Base-by-base conservation (phyloP, 2,888 invertebrate genomes). In the Acronicta aceris region DNA sequence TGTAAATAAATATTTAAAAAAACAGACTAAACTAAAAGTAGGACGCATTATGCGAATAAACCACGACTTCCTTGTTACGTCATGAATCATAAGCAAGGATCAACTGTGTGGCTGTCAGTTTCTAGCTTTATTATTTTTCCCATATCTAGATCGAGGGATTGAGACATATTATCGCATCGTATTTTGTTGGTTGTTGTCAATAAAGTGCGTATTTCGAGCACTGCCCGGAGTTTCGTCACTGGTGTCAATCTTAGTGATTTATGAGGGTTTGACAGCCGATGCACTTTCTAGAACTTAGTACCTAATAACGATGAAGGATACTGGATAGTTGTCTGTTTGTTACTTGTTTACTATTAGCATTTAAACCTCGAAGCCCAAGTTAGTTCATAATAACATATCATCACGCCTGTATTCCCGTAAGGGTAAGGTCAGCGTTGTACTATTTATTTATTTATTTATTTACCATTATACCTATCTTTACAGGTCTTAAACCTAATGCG, bases 241-340 rank as follows among this genome's bases (percentile, higher is more conserved):
- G 77, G 61, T 82, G 89, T 89, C 92, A 87, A 78, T 88, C 89
- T 84, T 53, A 51, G 82, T 90, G 92, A 92, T 92, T 89, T 87
- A 92, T 87, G 59, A 56, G 55, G 27, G 61, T 71, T 61, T 87
- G 84, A 64, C 79, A 79, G 75, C 75, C 74, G 78, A 74, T 81
- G 82, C 81, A 86, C 90, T 91, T 89, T 89, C 89, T 88, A 87
- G 73, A 52, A 30, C 27, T 53, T 25, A 38, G 30, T 43, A 46
- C 55, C n/a, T n/a, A n/a, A n/a, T 68, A 52, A 43, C 43, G 42
- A 12, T 40, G 30, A 21, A 51, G 13, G 40, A 53, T 42, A 7
- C 27, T 33, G 25, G 45, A 38, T 38, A 49, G 15, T 38, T 25
- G 5, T 17, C 0, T 25, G 21, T 42, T 38, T n/a, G n/a, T n/a